These are phyloP conservation scores for Colistium nudipinnis DNA, from an alignment of 2,113 vertebrate species.

Conservation along the genomic window DNA sequence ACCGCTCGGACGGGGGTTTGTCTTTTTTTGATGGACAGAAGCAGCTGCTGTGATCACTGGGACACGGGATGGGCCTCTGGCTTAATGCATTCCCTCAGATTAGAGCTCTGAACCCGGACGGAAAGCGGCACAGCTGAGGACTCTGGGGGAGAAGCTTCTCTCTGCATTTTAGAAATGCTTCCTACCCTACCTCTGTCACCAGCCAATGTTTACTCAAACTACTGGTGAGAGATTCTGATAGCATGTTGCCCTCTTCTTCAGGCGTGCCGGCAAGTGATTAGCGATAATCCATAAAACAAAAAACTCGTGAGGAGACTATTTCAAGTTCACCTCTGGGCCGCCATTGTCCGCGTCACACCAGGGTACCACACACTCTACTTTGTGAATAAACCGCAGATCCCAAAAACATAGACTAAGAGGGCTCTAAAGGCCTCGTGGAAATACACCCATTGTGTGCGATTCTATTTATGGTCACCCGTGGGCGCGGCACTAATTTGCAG, in stretches of 20 bases:
- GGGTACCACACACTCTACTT: too few relatives aligned
- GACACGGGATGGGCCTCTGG: constrained; percentile 34
- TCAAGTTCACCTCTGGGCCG: constrained; percentile 11
- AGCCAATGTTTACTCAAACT: constrained; percentile 34
- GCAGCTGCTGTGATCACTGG: constrained; percentile 64
- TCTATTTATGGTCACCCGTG: constrained; percentile 21
- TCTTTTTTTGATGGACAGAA: constrained; percentile 60
- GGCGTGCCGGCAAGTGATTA: constrained; percentile 27
- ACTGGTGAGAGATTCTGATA: constrained; percentile 15
- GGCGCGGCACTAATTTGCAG: constrained; percentile 24
- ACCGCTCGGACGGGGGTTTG: constrained; percentile 32
- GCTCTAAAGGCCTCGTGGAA: constrained; percentile 3
- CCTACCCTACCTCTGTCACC: constrained; percentile 18
- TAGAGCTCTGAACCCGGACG: constrained; percentile 46
- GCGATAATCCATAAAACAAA: not conserved
- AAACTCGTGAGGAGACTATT: constrained; percentile 16
- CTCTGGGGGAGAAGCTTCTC: constrained; percentile 3
- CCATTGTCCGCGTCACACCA: not conserved
- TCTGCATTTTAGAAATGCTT: constrained; percentile 19
- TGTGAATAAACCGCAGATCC: not conserved
- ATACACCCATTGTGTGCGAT: not conserved
- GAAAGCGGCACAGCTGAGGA: constrained; percentile 64
- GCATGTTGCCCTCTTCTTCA: constrained; percentile 1
- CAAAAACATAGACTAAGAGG: not conserved
- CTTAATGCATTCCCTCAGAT: constrained; percentile 74